Evolutionary conservation across 2,888 invertebrate species (phyloP).

Genomic region (Erebia palarica): DNA sequence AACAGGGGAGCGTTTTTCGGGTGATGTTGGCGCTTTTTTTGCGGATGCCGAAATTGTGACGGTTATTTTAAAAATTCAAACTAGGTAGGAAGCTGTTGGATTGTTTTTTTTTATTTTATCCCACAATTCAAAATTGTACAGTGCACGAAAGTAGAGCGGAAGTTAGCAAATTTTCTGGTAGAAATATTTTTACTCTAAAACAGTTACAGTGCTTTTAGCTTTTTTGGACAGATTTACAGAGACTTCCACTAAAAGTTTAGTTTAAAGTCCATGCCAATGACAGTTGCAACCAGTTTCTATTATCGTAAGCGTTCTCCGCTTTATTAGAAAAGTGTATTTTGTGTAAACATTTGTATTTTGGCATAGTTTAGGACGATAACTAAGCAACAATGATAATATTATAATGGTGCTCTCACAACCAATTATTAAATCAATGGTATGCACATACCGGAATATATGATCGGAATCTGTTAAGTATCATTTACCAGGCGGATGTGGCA

Average conservation of each 20-base stretch:
- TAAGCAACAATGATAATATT: not conserved
- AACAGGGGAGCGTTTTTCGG: constrained; percentile 52
- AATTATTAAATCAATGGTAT: not conserved
- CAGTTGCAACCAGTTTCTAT: too few species aligned
- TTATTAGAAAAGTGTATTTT: too few species aligned
- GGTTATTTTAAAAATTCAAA: constrained; percentile 23
- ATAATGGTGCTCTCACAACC: not conserved
- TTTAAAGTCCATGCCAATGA: too few species aligned
- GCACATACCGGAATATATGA: not conserved
- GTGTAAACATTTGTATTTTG: too few species aligned
- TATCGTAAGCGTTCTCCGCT: too few species aligned
- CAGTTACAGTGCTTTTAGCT: not conserved
- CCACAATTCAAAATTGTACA: constrained; percentile 4
- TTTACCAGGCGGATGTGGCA: not conserved
- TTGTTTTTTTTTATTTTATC: constrained; percentile 4
- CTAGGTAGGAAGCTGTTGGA: constrained; percentile 5
- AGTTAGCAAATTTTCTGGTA: not conserved
- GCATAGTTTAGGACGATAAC: too few species aligned
- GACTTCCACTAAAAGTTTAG: not conserved
- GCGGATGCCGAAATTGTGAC: constrained; percentile 17
- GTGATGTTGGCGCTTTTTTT: constrained; percentile 31
- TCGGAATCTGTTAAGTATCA: not conserved
- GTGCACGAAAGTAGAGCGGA: constrained; percentile 1
- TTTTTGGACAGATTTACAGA: not conserved
- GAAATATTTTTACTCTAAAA: not conserved